Evolutionary conservation across 2,113 vertebrate genomes (phyloP).

Genomic region (Chroicocephalus ridibundus): DNA sequence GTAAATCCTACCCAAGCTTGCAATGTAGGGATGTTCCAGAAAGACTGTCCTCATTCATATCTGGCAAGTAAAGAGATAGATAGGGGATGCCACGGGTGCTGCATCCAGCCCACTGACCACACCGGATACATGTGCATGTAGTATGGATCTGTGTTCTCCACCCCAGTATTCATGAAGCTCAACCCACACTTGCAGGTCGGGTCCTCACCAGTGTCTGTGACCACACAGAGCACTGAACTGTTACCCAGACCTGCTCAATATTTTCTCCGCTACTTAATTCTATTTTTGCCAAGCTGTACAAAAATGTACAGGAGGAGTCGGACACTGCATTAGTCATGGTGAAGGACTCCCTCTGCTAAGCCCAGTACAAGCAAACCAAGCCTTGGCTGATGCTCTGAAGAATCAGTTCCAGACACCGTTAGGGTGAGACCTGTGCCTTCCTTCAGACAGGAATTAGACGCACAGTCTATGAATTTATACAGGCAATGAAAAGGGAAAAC

Average conservation of each 20-base stretch:
- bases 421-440: not conserved
- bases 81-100: not conserved
- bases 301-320: not conserved
- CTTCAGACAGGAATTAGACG: conserved; percentile 1
- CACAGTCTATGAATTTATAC: conserved; percentile 16
- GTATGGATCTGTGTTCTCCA: not conserved
- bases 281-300: not conserved
- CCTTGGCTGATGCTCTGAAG: not conserved
- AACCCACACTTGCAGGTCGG: not conserved
- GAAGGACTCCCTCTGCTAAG: not conserved
- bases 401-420: not conserved
- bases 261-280: not conserved
- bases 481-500: not conserved
- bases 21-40: not conserved
- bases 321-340: not conserved
- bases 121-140: not conserved
- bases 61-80: not conserved
- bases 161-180: not conserved
- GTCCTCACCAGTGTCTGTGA: not conserved
- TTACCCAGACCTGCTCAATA: not conserved
- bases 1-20: not conserved
- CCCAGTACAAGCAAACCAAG: not conserved
- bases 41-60: not conserved
- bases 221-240: not conserved
- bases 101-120: not conserved